Conservation (phyloP, 2,888 invertebrate genomes). For the Steinernema scapterisci region DNA sequence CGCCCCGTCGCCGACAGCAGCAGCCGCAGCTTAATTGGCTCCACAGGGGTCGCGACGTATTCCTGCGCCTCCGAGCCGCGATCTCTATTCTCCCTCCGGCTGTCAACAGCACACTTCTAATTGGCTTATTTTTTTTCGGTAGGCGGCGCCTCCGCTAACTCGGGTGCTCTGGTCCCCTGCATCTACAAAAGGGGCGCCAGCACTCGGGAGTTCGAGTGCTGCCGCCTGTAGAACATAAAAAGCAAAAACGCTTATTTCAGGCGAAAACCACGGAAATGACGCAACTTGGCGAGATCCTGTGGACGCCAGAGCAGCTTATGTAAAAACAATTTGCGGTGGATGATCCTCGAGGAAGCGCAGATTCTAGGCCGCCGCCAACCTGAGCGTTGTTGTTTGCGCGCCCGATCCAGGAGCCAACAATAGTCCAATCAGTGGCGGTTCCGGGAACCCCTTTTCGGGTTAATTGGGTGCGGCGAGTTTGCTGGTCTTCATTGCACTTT, state of each 20-base stretch:
- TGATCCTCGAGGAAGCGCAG: too few species aligned
- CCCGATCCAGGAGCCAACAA: neutral
- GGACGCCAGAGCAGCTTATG: neutral
- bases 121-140: constrained; percentile 31
- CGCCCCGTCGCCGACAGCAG: neutral
- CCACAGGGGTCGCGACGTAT: constrained; percentile 20
- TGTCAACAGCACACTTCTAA: constrained; percentile 17
- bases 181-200: constrained; percentile 6
- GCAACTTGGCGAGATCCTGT: neutral
- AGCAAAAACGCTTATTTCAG: neutral
- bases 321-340: neutral
- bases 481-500: too few species aligned
- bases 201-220: neutral
- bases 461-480: too few species aligned
- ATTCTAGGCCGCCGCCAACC: too few species aligned
- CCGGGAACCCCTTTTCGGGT: neutral
- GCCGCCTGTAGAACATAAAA: neutral
- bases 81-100: neutral
- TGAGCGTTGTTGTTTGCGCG: too few species aligned
- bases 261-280: neutral
- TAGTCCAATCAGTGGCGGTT: neutral
- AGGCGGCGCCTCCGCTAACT: constrained; percentile 22
- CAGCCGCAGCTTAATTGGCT: constrained; percentile 18
- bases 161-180: neutral
- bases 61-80: neutral